A percentile compares a stretch with the other conserved stretches of the same genome.
phyloP scores from a whole-genome alignment of 2,113 vertebrate species.

The Lagopus leucura region DNA sequence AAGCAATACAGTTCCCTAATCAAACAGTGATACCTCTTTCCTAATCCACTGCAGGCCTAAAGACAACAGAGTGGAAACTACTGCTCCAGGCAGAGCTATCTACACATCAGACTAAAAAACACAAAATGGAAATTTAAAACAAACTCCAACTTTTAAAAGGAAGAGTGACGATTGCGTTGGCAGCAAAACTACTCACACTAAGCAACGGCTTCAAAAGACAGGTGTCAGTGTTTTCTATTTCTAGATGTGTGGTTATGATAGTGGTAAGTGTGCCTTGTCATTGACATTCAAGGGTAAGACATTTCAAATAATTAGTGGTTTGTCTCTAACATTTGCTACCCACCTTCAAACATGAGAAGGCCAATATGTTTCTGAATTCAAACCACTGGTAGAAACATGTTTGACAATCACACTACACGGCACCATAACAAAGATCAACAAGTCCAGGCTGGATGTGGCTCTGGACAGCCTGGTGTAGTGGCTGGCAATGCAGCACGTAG shows the following conservation, averaged over 20 bases:
- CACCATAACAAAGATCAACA: not conserved
- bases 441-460: no score
- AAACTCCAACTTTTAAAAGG: not conserved
- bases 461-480: no score
- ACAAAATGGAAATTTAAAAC: not conserved
- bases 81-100: not conserved
- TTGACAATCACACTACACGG: not conserved
- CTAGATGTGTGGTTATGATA: not conserved
- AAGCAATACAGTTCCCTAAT: not conserved
- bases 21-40: not conserved
- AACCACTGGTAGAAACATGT: not conserved
- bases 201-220: not conserved
- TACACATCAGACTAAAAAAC: not conserved
- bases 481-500: no score
- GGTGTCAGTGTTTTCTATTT: slow-evolving; percentile 9
- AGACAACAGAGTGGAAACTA: not conserved
- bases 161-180: not conserved
- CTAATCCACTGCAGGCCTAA: not conserved
- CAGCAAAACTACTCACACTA: not conserved
- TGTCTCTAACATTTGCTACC: slow-evolving; percentile 6
- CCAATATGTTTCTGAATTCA: not conserved
- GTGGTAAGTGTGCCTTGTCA: slow-evolving; percentile 3
- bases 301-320: slow-evolving; percentile 38
- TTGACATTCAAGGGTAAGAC: slow-evolving; percentile 24
- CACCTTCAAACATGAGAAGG: not conserved